Percentiles rank a stretch among this genome's conserved stretches.
These are phyloP conservation scores for Daubentonia madagascariensis DNA, from an alignment of 2,113 vertebrate genomes.

Conservation along the genomic window DNA sequence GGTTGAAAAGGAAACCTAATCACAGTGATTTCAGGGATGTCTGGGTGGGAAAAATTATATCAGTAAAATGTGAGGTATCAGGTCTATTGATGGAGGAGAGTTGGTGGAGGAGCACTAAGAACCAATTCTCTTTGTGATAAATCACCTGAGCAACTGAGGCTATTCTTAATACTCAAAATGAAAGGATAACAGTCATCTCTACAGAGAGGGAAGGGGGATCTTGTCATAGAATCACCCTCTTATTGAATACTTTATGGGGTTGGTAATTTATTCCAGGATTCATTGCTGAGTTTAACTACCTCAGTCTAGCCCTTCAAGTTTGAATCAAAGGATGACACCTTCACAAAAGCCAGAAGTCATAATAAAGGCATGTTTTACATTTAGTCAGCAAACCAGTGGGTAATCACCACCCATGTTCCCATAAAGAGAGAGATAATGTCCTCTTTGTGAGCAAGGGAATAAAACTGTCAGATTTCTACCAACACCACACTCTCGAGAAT, in stretches of 20 bases:
- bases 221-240: neutral
- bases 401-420: neutral
- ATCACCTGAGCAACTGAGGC: neutral
- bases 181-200: neutral
- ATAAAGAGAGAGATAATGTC: conserved; percentile 36
- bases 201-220: neutral
- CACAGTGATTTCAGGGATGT: conserved; percentile 1
- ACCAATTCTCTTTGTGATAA: neutral
- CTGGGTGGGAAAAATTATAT: neutral
- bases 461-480: conserved; percentile 31
- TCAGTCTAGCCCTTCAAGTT: neutral
- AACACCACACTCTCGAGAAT: neutral
- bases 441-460: conserved; percentile 21
- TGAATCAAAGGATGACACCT: conserved; percentile 38
- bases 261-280: conserved; percentile 26
- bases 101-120: neutral
- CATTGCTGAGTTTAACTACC: conserved; percentile 17
- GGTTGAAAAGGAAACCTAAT: neutral
- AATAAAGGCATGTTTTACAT: conserved; percentile 56
- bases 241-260: neutral
- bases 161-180: neutral
- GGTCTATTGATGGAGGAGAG: neutral
- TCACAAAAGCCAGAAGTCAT: conserved; percentile 47
- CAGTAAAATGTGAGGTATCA: conserved; percentile 3
- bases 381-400: neutral